Base-by-base conservation (phyloP, 2,113 vertebrate genomes). In the Chaetodon auriga region DNA sequence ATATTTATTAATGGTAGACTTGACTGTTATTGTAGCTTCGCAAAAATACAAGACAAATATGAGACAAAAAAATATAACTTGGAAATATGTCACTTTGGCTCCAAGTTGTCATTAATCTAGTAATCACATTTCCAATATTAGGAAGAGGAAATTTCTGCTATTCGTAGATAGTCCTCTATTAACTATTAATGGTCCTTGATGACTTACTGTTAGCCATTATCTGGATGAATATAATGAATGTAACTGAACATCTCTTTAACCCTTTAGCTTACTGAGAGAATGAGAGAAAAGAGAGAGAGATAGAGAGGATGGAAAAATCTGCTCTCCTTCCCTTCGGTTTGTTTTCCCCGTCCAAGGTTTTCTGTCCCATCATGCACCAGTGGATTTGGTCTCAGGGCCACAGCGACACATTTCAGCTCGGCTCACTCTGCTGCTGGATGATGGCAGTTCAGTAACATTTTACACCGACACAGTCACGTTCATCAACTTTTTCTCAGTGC, bases 11-110 rank as follows among this genome's bases (percentile, higher is more conserved):
- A 84, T 68, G 71, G 83, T 91, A 93, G 77, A 92, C 84, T 88
- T 93, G 91, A 95, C 92, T 94, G 92, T 94, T 93, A 93, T 41
- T 76, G 87, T 91, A 91, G 79, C 81, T 87, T 90, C 55, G 81
- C 85, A 91, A 85, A 87, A 74, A 75, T 18, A 64, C 51, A 79
- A 77, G n/a, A 2, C 57, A 84, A 90, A 45, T 7, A 43, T 4
- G 9, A 43, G 41, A 43, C 41, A 45, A 87, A 86, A 86, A 80
- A 86, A 84, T 63, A 62, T 51, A 25, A 85, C 82, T 68, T 76
- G 72, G 71, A 74, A 46, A 45, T 45, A 16, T 48, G 80, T 78
- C 64, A 36, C 6, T 66, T 70, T 83, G 62, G 65, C 66, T 78
- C 84, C 62, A 80, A 76, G 78, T 81, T 83, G 75, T 83, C 77